Base-by-base conservation (phyloP, 2,797 vertebrate genomes). In the Ataeniobius toweri region DNA sequence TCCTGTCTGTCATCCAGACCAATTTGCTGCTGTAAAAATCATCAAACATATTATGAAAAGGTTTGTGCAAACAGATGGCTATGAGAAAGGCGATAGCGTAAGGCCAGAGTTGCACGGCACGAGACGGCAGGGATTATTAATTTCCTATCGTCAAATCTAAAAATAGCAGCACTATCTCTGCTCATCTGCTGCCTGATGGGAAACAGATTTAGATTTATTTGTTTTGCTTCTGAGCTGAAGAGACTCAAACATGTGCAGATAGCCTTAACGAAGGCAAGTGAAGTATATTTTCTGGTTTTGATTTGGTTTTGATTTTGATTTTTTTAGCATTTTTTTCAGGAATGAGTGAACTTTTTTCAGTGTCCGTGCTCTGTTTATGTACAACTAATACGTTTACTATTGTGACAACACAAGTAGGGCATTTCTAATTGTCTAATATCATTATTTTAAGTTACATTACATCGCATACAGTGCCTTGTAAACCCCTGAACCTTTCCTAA, bases 131-230 rank as follows among this genome's bases (percentile, higher is more conserved):
- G 63, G 73, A 84, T 88, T 80, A 90, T 80, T 46, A 50, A 36
- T 87, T 86, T 88, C 61, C 84, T 71, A 26, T 61, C 80, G 83
- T 83, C 46, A 51, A 36, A 82, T 85, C 79, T 90, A 85, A 89
- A 85, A 89, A 88, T 86, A 91, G 70, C 51, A 46, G 2, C 28
- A 75, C 22, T 80, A 59, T 63, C 13, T 26, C 63, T n/a, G 61
- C 69, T 79, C 75, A 84, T 85, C 79, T 88, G 65, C 74, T 73
- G 51, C 39, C 39, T 74, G 53, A 73, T 59, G 0, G 41, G 69
- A 71, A 88, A 84, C 76, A 80, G 44, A 81, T 85, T 82, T 44
- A 75, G n/a, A 78, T 75, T 7, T 75, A 70, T 79, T 39, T 85
- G 74, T 78, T 80, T 78, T 63, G 26, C 59, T 75, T 6, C 18